Percentiles rank a stretch among this genome's conserved stretches.
Conservation (phyloP, 2,113 vertebrate species). For the Montifringilla adamsi region DNA sequence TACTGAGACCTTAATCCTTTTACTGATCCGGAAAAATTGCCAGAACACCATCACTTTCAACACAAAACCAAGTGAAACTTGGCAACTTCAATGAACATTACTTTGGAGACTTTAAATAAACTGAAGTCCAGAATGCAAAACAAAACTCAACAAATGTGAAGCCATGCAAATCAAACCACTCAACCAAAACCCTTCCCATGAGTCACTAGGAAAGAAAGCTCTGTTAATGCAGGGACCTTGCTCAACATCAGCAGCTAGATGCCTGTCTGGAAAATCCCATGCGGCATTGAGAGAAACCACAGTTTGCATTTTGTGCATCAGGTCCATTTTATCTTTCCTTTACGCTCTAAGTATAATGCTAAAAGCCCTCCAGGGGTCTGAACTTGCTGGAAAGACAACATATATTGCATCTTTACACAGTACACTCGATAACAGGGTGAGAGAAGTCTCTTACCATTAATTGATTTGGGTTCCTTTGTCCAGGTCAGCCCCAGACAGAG, state of each 20-base stretch:
- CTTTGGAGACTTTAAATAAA: slow-evolving; percentile 38
- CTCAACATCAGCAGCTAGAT: background rate
- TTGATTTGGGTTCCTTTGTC: background rate
- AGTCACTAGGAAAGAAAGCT: background rate
- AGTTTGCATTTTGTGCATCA: background rate
- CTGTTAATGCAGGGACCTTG: background rate
- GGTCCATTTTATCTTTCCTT: background rate
- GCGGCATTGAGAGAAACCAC: background rate
- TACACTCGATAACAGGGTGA: background rate
- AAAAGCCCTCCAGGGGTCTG: background rate
- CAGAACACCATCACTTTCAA: slow-evolving; percentile 11
- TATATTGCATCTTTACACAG: background rate
- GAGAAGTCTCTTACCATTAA: background rate
- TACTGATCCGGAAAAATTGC: background rate
- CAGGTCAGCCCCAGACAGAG: background rate
- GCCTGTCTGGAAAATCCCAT: background rate
- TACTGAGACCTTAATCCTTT: slow-evolving; percentile 41
- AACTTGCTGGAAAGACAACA: background rate
- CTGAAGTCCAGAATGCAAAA: background rate
- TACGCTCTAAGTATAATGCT: background rate
- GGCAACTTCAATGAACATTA: background rate
- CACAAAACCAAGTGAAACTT: slow-evolving; percentile 28
- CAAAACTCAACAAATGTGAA: background rate
- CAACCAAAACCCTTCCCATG: slow-evolving; percentile 8
- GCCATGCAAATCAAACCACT: slow-evolving; percentile 27